phyloP scores from a whole-genome alignment of 30 jellyfish, hydroid and myxozoan species.

The Sanderia malayensis region DNA sequence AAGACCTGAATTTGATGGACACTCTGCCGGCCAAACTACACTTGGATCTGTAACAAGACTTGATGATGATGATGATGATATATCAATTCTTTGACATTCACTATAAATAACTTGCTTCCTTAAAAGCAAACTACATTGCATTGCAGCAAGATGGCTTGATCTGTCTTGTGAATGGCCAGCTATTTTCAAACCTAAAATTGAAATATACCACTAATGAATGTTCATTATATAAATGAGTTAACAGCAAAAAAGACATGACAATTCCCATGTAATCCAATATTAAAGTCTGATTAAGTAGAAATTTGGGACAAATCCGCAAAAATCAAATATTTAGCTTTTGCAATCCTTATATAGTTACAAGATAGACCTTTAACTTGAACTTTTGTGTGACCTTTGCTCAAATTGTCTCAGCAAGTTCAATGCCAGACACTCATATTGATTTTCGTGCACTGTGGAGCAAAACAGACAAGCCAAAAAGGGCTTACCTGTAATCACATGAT shows the following conservation, averaged over 20 bases:
- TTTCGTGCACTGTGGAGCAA: neutral
- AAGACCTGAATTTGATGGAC: constrained; percentile 61
- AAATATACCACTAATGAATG: too few species aligned
- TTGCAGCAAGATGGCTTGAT: constrained; percentile 32
- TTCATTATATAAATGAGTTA: too few species aligned
- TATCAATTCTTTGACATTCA: constrained; percentile 43
- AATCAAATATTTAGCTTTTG: too few species aligned
- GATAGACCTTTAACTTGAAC: too few species aligned
- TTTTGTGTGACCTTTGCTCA: too few species aligned
- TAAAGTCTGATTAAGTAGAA: too few species aligned
- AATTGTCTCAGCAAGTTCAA: too few species aligned
- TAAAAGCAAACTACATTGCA: constrained; percentile 64
- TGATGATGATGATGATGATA: neutral
- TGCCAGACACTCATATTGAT: too few species aligned
- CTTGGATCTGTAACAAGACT: constrained; percentile 35
- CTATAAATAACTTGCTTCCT: constrained; percentile 39
- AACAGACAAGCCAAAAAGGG: constrained; percentile 1
- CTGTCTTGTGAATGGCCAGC: constrained; percentile 12
- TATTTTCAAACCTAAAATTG: constrained; percentile 45
- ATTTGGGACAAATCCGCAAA: too few species aligned
- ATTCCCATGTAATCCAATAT: too few species aligned
- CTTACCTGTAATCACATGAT: constrained; percentile 81
- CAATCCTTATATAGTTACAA: too few species aligned
- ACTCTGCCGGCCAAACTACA: constrained; percentile 65
- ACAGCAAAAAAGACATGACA: too few species aligned